Conservation (phyloP, 2,888 invertebrate species). For the Molorchus minor region DNA sequence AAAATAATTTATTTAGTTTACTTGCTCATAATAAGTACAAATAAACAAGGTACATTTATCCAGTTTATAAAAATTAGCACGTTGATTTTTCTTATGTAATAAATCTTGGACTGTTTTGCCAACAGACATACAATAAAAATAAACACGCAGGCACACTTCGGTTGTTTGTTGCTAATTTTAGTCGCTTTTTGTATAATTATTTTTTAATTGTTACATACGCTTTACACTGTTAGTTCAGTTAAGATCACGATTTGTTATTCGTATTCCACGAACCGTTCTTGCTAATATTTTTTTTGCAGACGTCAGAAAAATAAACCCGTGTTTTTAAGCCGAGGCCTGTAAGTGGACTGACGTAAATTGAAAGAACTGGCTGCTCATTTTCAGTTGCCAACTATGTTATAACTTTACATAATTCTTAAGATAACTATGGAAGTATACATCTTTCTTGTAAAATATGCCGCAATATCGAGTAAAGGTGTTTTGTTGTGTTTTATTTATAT, state of each 20-base stretch:
- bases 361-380: too few species aligned
- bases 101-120: slow-evolving; percentile 18
- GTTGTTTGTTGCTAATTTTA: slow-evolving; percentile 2
- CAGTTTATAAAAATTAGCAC: slow-evolving; percentile 19
- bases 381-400: too few species aligned
- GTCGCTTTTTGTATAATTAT: slow-evolving; percentile 5
- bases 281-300: slow-evolving; percentile 1
- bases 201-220: background rate
- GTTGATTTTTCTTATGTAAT: slow-evolving; percentile 12
- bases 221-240: background rate
- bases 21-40: too few species aligned
- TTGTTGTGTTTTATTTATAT: too few species aligned
- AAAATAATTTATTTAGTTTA: too few species aligned
- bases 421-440: too few species aligned
- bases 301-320: background rate
- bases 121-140: slow-evolving; percentile 3
- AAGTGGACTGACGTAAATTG: too few species aligned
- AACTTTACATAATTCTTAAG: too few species aligned
- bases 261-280: background rate
- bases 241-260: background rate
- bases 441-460: too few species aligned
- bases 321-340: too few species aligned
- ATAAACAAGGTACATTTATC: too few species aligned
- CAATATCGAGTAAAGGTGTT: too few species aligned
- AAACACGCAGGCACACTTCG: slow-evolving; percentile 2